Evolutionary conservation across 2,888 invertebrate genomes (phyloP).

Genomic region (Hedya salicella): DNA sequence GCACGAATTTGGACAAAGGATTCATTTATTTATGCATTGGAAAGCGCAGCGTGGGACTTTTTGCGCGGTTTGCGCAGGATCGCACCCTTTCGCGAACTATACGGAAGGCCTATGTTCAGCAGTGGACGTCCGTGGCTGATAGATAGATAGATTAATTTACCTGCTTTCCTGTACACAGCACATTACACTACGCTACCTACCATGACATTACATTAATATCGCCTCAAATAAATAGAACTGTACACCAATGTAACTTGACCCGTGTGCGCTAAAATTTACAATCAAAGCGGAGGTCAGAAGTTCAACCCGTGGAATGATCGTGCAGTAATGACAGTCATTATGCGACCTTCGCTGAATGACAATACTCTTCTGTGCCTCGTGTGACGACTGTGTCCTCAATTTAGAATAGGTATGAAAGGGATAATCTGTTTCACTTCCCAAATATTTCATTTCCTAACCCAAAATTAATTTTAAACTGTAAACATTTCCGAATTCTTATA

Average conservation of each 20-base stretch:
- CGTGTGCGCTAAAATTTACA: neutral
- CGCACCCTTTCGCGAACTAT: too few relatives aligned
- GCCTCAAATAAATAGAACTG: conserved; percentile 10
- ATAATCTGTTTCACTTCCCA: too few relatives aligned
- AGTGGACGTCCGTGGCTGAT: too few relatives aligned
- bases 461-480: too few relatives aligned
- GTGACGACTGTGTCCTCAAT: conserved; percentile 1
- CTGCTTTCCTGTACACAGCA: neutral
- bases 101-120: too few relatives aligned
- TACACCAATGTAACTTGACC: conserved; percentile 7
- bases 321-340: conserved; percentile 68
- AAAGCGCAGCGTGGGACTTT: too few relatives aligned
- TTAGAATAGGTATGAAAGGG: neutral
- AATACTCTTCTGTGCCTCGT: conserved; percentile 15
- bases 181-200: neutral
- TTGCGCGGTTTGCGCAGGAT: too few relatives aligned
- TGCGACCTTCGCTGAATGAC: conserved; percentile 60
- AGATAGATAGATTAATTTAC: too few relatives aligned
- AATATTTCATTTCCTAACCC: too few relatives aligned
- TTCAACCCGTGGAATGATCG: conserved; percentile 46
- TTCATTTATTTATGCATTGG: too few relatives aligned
- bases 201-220: conserved; percentile 17
- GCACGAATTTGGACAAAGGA: too few relatives aligned
- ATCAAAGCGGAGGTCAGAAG: conserved; percentile 9
- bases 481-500: too few relatives aligned